Base-by-base conservation (phyloP, 2,888 invertebrate species). In the Aleiodes alternator region DNA sequence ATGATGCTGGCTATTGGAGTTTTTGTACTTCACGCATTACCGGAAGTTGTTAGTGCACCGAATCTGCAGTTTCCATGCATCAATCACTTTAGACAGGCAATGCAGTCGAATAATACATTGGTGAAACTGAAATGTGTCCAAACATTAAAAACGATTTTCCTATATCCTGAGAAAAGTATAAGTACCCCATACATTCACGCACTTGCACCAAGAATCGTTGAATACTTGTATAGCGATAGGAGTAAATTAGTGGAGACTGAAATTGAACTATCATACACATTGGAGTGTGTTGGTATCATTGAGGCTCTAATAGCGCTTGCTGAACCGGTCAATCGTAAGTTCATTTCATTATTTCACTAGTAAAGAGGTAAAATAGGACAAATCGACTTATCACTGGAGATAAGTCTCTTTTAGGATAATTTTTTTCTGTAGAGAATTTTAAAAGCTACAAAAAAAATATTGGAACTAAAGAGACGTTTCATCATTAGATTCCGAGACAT, bases 11-110 rank as follows among this genome's bases (percentile, higher is more conserved):
- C 97, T 0, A 95, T 98, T 87, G 95, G 96, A 3, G 96, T 97
- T 8, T 95, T 98, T 83, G 93, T 98, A 78, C 92, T 96, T 56
- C 94, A 96, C 82, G 95, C 97, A 7, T 95, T 96, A 1, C 92
- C 95, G 0, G 92, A 94, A 82, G 94, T 96, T 11, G 93, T 95
- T 11, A 92, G 93, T 43, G 94, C 95, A 48, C 95, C 96, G 11
- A 95, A 96, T 83, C 90, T 98, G 72, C 95, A 96, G 88, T 96
- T 96, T 89, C 97, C 97, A 0, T 97, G 97, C 87, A 96, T 98
- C 84, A 96, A 97, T 91, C 95, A 97, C 87, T 97, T 97, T 90
- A 92, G 96, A 51, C 96, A 96, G 85, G 96, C 96, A 83, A 91
- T 96, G 71, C 94, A 94, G 84, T 93, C 92, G 76, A 91, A 92